Evolutionary conservation across 2,797 vertebrate species (phyloP).

Genomic region (Hozukius guyotensis): DNA sequence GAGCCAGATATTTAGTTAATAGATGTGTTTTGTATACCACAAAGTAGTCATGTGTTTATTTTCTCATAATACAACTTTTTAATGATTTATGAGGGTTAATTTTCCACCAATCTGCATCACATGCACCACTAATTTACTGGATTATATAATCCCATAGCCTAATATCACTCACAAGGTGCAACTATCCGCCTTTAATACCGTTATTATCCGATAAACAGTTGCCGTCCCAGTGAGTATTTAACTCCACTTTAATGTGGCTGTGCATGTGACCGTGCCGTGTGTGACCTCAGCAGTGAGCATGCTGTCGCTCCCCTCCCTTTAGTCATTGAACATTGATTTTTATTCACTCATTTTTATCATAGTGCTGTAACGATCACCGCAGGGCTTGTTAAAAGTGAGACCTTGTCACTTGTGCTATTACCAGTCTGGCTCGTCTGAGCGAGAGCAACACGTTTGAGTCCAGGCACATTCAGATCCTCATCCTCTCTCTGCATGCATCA

Average conservation of each 20-base stretch:
- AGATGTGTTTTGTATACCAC: not conserved
- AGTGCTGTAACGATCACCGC: slow-evolving; percentile 48
- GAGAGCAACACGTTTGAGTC: slow-evolving; percentile 24
- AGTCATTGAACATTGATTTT: slow-evolving; percentile 71
- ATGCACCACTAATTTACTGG: slow-evolving; percentile 19
- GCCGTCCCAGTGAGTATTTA: slow-evolving; percentile 26
- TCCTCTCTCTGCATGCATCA: slow-evolving; percentile 10
- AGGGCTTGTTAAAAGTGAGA: slow-evolving; percentile 59
- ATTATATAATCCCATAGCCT: slow-evolving; percentile 28
- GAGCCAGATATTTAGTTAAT: not conserved
- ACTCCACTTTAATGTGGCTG: slow-evolving; percentile 30
- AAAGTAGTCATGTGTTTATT: not conserved
- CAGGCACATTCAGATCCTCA: slow-evolving; percentile 9
- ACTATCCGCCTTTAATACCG: slow-evolving; percentile 33
- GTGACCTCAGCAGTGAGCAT: slow-evolving; percentile 49
- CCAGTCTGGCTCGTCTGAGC: slow-evolving; percentile 21
- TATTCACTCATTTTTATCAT: slow-evolving; percentile 66
- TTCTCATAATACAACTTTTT: not conserved
- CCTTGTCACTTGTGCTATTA: slow-evolving; percentile 38
- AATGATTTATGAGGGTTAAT: not conserved
- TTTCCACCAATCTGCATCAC: slow-evolving; percentile 15
- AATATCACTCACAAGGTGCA: slow-evolving; percentile 38
- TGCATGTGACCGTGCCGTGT: slow-evolving; percentile 25
- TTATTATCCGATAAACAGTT: slow-evolving; percentile 46
- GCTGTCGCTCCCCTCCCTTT: slow-evolving; percentile 27